A percentile compares a stretch with the other conserved stretches of the same genome.
These are phyloP conservation scores for Lacerta bilineata DNA, from an alignment of 2,797 vertebrate species.

Conservation along the genomic window DNA sequence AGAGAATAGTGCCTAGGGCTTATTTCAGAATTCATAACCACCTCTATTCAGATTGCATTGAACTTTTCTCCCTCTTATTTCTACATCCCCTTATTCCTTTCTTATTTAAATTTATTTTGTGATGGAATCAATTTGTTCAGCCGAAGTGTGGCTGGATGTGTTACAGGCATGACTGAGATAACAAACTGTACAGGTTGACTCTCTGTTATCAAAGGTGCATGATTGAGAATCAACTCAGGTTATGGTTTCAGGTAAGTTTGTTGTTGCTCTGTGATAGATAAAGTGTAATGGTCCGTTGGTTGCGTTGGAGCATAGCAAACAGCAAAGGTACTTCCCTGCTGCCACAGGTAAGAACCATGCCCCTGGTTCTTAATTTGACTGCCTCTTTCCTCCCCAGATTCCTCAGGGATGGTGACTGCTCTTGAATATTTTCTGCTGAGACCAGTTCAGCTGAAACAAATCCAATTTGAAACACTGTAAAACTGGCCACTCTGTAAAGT, in stretches of 20 bases:
- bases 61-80: neutral
- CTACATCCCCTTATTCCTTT: slow-evolving; percentile 47
- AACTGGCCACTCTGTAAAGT: slow-evolving; percentile 26
- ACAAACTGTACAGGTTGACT: slow-evolving; percentile 36
- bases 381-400: neutral
- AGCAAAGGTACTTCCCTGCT: slow-evolving; percentile 40
- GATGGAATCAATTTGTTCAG: slow-evolving; percentile 57
- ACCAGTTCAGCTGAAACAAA: slow-evolving; percentile 53
- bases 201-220: slow-evolving; percentile 46
- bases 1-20: neutral
- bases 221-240: slow-evolving; percentile 54
- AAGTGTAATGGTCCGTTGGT: slow-evolving; percentile 50
- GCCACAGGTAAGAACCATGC: neutral
- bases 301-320: slow-evolving; percentile 41
- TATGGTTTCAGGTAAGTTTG: slow-evolving; percentile 26
- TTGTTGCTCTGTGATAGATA: slow-evolving; percentile 46
- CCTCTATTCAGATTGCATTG: neutral
- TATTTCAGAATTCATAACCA: slow-evolving; percentile 16
- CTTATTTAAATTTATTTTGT: slow-evolving; percentile 58
- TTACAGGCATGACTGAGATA: slow-evolving; percentile 37
- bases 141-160: slow-evolving; percentile 49
- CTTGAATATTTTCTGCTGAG: slow-evolving; percentile 41
- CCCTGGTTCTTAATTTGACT: slow-evolving; percentile 48
- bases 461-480: slow-evolving; percentile 43
- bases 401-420: slow-evolving; percentile 36